Percentiles rank a stretch among this genome's conserved stretches.
Conservation (phyloP, 1,140 invertebrate species). For the Calliopsis andreniformis region DNA sequence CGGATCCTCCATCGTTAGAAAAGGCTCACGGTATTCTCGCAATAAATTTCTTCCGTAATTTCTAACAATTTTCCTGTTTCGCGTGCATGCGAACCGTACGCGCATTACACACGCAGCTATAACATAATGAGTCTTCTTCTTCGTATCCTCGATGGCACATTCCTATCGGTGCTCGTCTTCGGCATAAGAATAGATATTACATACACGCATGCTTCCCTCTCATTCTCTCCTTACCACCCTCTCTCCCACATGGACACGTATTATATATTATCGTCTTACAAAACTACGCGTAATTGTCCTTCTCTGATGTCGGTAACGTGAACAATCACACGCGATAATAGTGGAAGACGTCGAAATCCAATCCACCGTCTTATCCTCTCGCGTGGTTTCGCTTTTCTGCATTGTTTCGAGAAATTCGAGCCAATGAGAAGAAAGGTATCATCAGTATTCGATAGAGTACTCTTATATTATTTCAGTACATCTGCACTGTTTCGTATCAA, state of each 20-base stretch:
- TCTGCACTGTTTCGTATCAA: too few relatives aligned
- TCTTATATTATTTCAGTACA: neutral
- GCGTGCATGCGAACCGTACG: neutral
- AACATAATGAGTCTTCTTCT: conserved; percentile 51
- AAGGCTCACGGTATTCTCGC: neutral
- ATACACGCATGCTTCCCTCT: neutral
- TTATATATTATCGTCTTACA: neutral
- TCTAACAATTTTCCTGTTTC: neutral
- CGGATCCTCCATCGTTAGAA: too few relatives aligned
- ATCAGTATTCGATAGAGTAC: neutral
- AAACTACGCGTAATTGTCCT: conserved; percentile 20
- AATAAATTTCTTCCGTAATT: neutral
- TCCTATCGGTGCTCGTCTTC: conserved; percentile 73
- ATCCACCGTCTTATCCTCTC: neutral
- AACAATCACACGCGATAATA: conserved; percentile 16
- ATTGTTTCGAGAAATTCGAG: neutral
- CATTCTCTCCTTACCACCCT: neutral
- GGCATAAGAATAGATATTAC: conserved; percentile 41
- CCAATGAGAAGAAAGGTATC: neutral
- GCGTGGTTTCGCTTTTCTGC: neutral
- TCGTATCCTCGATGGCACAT: conserved; percentile 69
- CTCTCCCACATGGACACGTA: neutral
- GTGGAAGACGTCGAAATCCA: neutral
- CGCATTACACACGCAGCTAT: neutral
- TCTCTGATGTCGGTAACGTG: conserved; percentile 34